Evolutionary conservation across 1,140 invertebrate genomes (phyloP), one percentile per base, ranked within the genome.

Genomic region (Limonius californicus): DNA sequence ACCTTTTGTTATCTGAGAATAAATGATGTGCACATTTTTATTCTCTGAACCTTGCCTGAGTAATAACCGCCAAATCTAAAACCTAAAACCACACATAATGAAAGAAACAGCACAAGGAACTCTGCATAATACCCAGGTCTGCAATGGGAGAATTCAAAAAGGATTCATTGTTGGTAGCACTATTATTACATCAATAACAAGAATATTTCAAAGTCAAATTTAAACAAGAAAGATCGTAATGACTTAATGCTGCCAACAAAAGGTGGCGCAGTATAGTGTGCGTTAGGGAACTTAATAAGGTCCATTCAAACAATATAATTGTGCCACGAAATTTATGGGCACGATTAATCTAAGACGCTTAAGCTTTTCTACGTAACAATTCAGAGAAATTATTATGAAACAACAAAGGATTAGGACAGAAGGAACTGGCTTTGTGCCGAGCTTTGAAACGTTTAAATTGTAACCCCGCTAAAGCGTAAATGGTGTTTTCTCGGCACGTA

Each of bases 281-380:
- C 54, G 20, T 55, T 27, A 54, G 47, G 47, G 16, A 60, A 35
- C 58, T 45, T 15, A 53, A 60, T 45, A 60, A 60, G 45, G 16
- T 50, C 30, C 58, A 45, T 45, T 60, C 58, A 50, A 60, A 60
- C 58, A 60, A 60, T 60, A 45, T 60, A 54, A 60, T 60, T 50
- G 47, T 60, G 50, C 47, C 45, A 45, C 30, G 16, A 54, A 60
- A 60, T 60, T 60, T 60, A 60, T 60, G 47, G 14, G 21, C 47
- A 50, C 47, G 27, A 60, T 60, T 60, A 60, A 60, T 60, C 45
- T 50, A 50, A 21, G 16, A 18, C 16, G 20, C 14, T 50, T 19
- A 50, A 50, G 12, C 15, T 50, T 50, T 50, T 18, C 45, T 50
- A 4, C 20, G 9, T 50, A 50, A 50, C 45, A 50, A 50, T 50